These are phyloP conservation scores for Hoplias malabaricus DNA, from an alignment of 2,113 vertebrate genomes.

Conservation along the genomic window DNA sequence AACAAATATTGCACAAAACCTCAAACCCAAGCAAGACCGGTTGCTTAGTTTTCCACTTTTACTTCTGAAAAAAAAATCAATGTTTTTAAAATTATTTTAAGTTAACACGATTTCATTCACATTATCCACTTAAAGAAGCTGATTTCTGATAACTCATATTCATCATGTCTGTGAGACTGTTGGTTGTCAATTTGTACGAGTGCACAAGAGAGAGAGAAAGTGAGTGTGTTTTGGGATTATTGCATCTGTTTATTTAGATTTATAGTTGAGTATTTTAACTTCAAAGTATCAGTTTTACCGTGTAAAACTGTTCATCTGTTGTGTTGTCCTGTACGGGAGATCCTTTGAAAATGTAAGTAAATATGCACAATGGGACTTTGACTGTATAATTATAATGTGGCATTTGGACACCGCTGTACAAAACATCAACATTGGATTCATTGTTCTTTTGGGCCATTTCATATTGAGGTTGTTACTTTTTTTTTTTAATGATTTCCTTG, in stretches of 20 bases:
- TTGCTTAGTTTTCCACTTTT: neutral
- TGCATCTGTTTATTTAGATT: neutral
- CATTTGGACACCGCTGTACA: neutral
- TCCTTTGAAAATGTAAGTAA: neutral
- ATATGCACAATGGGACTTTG: neutral
- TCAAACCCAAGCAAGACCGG: neutral
- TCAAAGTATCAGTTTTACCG: neutral
- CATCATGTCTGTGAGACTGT: conserved; percentile 18
- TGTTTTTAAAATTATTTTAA: neutral
- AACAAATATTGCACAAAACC: neutral
- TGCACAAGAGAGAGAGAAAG: neutral
- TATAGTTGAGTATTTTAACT: neutral
- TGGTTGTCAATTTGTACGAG: neutral
- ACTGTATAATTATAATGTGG: neutral
- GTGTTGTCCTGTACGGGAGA: neutral
- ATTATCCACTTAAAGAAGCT: neutral
- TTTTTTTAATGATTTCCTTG: neutral
- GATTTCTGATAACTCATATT: conserved; percentile 41
- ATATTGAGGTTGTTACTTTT: neutral
- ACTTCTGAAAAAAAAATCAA: neutral
- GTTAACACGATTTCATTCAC: neutral
- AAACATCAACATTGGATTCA: neutral
- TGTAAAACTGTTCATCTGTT: conserved; percentile 1
- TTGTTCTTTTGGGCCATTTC: neutral
- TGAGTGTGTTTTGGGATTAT: neutral